These are phyloP conservation scores for Pyrocoelia pectoralis DNA, from an alignment of 2,888 invertebrate species.

Conservation along the genomic window DNA sequence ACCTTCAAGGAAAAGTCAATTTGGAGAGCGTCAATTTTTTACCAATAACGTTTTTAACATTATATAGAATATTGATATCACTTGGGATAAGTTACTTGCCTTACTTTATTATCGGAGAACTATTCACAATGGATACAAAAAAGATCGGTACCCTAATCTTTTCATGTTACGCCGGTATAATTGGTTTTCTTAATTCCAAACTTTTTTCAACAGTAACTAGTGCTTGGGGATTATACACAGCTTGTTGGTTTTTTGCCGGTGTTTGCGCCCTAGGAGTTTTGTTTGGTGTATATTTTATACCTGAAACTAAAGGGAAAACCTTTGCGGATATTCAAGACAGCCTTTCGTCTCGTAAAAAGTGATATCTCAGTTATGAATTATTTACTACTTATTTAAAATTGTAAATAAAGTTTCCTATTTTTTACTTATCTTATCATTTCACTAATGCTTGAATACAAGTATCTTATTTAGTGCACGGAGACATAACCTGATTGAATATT, in stretches of 20 bases:
- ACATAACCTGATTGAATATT: too few species aligned
- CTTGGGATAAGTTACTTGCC: background rate
- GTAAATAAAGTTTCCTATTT: too few species aligned
- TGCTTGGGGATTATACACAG: constrained; percentile 67
- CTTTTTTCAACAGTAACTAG: constrained; percentile 63
- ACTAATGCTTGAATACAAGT: too few species aligned
- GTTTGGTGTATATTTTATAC: constrained; percentile 68
- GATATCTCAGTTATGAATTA: too few species aligned
- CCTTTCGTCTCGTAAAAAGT: background rate
- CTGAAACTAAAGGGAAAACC: constrained; percentile 70
- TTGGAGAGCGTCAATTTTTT: background rate
- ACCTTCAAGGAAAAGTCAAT: constrained; percentile 40
- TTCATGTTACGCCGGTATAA: constrained; percentile 60
- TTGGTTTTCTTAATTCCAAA: constrained; percentile 58
- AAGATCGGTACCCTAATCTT: constrained; percentile 62
- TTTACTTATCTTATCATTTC: too few species aligned
- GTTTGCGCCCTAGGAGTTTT: constrained; percentile 69
- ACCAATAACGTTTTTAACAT: constrained; percentile 21
- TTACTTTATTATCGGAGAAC: constrained; percentile 59
- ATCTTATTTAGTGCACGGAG: too few species aligned
- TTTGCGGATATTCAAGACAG: constrained; percentile 13
- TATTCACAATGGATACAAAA: constrained; percentile 63
- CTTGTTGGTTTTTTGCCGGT: constrained; percentile 71
- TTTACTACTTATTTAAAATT: too few species aligned
- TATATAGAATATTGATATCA: background rate